Evolutionary conservation across 2,113 vertebrate genomes (phyloP).

Genomic region (Pantherophis guttatus): DNA sequence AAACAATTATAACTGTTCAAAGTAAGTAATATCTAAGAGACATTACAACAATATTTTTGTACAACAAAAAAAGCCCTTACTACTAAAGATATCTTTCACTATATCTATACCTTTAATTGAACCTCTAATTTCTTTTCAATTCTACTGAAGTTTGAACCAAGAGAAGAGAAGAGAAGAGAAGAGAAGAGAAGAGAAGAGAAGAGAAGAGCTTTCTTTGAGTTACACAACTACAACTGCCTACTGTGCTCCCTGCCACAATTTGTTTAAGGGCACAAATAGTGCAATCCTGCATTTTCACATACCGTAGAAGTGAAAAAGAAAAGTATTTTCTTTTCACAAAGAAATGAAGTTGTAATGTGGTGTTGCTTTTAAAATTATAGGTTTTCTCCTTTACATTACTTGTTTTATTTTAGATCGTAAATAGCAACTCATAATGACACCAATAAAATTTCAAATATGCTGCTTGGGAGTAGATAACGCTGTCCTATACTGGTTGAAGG

Average conservation of each 20-base stretch:
- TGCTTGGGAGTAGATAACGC: not conserved
- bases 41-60: not conserved
- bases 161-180: not conserved
- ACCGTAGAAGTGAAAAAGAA: not conserved
- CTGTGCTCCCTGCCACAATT: not conserved
- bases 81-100: not conserved
- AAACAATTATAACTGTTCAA: not conserved
- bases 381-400: conserved; percentile 1
- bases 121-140: not conserved
- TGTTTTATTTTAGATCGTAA: not conserved
- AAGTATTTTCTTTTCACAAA: not conserved
- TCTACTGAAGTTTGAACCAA: not conserved
- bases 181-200: not conserved
- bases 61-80: not conserved
- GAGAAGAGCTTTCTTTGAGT: not conserved
- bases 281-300: not conserved
- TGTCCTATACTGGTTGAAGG: conserved; percentile 17
- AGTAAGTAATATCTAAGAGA: not conserved
- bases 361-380: not conserved
- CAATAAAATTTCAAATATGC: conserved; percentile 12
- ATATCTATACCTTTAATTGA: not conserved
- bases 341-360: not conserved
- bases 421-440: conserved; percentile 3
- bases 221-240: not conserved
- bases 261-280: not conserved